These are phyloP conservation scores for Ypsolopha scabrella DNA, from an alignment of 2,888 invertebrate species.

Conservation along the genomic window DNA sequence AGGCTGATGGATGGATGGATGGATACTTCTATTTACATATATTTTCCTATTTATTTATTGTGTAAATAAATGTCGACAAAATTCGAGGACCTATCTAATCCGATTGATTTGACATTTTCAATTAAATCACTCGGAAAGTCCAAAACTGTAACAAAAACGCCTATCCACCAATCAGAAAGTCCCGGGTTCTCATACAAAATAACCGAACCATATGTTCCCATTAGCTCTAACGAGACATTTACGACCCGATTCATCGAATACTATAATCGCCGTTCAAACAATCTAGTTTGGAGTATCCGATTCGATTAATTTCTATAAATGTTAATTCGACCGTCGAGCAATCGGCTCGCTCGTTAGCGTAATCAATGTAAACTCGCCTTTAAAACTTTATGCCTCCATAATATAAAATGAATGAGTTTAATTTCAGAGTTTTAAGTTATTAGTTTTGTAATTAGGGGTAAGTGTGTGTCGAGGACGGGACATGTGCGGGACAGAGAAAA, in stretches of 20 bases:
- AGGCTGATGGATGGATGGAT: too few relatives aligned
- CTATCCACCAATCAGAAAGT: not conserved
- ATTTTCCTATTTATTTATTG: too few relatives aligned
- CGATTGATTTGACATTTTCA: too few relatives aligned
- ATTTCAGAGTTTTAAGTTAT: slow-evolving; percentile 21
- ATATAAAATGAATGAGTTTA: slow-evolving; percentile 13
- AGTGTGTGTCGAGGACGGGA: not conserved
- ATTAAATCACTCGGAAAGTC: too few relatives aligned
- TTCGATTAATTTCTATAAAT: slow-evolving; percentile 66
- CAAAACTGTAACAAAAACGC: too few relatives aligned
- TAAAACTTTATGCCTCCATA: slow-evolving; percentile 45
- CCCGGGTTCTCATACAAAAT: slow-evolving; percentile 30
- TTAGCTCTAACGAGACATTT: slow-evolving; percentile 61
- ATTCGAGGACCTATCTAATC: too few relatives aligned
- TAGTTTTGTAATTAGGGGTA: slow-evolving; percentile 31
- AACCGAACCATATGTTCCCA: slow-evolving; percentile 50
- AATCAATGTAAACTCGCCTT: slow-evolving; percentile 53
- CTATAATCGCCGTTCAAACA: slow-evolving; percentile 39
- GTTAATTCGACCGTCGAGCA: slow-evolving; percentile 53
- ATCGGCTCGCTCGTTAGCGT: slow-evolving; percentile 54
- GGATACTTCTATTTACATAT: too few relatives aligned
- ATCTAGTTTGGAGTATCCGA: slow-evolving; percentile 16
- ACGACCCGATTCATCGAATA: slow-evolving; percentile 43
- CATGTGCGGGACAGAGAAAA: too few relatives aligned
- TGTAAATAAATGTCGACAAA: too few relatives aligned